Base-by-base conservation (phyloP, 2,113 vertebrate species). In the Oncorhynchus gorbuscha region DNA sequence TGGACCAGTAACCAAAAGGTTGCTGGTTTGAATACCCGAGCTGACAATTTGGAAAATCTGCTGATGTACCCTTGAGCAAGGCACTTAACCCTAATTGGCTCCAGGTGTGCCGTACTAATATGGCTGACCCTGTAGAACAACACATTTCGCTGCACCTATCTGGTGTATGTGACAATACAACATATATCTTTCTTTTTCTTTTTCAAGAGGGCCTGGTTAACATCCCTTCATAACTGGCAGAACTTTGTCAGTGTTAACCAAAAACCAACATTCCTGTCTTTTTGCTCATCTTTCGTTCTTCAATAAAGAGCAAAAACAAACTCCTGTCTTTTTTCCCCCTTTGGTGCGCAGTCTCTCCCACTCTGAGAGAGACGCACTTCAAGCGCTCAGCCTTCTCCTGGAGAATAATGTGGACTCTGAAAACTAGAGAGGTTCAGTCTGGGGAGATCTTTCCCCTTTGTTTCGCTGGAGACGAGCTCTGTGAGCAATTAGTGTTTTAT, bases 401-500 rank as follows among this genome's bases (percentile, higher is more conserved):
- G 78, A 72, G 68, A 80, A 89, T 77, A 88, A 88, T 85, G 73
- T 67, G 55, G 39, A 76, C 64, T 74, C 68, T 79, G 76, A 83
- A 80, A 85, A 84, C 77, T 72, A 72, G 76, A 79, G 78, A 74
- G 78, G 72, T 39, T 86, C 74, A 73, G 75, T 81, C 82, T 74
- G 73, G 74, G 72, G 75, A 72, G 74, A 69, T 81, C 74, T 78
- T 70, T 69, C 69, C 9, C 39, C 39, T 89, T 85, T 85, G 81
- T 87, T 73, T 82, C 67, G 71, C 76, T 72, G 81, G 83, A 87
- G 78, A 89, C 72, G 48, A 82, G 78, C 82, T 85, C 88, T 87
- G 88, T 87, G 84, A 87, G 86, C 84, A 89, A 89, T 85, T 89
- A 87, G 80, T 74, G 76, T 86, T 87, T 86, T 84, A 83, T 83